Evolutionary conservation across 1,140 invertebrate genomes (phyloP).

Genomic region (Drosophila grimshawi): DNA sequence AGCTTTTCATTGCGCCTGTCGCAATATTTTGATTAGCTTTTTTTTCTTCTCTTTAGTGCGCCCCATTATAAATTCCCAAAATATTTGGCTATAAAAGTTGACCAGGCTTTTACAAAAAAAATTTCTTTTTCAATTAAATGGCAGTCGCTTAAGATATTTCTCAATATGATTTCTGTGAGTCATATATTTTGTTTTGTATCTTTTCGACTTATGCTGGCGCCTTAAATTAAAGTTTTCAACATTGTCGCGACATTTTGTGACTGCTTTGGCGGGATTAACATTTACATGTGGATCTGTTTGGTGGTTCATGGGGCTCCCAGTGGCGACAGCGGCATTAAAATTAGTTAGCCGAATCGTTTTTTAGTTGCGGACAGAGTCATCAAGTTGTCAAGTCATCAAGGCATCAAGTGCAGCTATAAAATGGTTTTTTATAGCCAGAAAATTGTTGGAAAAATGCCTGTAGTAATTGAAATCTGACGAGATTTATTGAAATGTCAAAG

Average conservation of each 20-base stretch:
- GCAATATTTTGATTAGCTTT: slow-evolving; percentile 75
- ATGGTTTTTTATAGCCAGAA: slow-evolving; percentile 44
- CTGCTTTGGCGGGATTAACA: slow-evolving; percentile 19
- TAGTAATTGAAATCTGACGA: slow-evolving; percentile 38
- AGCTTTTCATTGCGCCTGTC: slow-evolving; percentile 46
- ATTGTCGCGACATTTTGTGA: slow-evolving; percentile 45
- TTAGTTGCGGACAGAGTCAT: slow-evolving; percentile 56
- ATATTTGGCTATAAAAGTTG: slow-evolving; percentile 66
- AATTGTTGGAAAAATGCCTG: slow-evolving; percentile 37
- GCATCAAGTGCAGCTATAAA: slow-evolving; percentile 49
- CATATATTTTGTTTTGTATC: background rate
- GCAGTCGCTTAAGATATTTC: slow-evolving; percentile 37
- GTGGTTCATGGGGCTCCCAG: slow-evolving; percentile 13
- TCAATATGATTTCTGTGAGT: slow-evolving; percentile 28
- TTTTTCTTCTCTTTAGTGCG: slow-evolving; percentile 31
- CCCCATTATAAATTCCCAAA: slow-evolving; percentile 57
- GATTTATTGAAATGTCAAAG: slow-evolving; percentile 26
- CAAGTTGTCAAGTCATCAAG: slow-evolving; percentile 51
- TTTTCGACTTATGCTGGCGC: slow-evolving; percentile 42
- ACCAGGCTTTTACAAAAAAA: slow-evolving; percentile 27
- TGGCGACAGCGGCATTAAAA: slow-evolving; percentile 49
- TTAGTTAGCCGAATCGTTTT: slow-evolving; percentile 65
- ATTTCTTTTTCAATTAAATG: slow-evolving; percentile 73
- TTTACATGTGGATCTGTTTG: slow-evolving; percentile 9
- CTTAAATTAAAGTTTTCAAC: slow-evolving; percentile 59